Evolutionary conservation across 2,888 invertebrate genomes (phyloP), one percentile per base, ranked within the genome.

Genomic region (Cyclophora punctaria): DNA sequence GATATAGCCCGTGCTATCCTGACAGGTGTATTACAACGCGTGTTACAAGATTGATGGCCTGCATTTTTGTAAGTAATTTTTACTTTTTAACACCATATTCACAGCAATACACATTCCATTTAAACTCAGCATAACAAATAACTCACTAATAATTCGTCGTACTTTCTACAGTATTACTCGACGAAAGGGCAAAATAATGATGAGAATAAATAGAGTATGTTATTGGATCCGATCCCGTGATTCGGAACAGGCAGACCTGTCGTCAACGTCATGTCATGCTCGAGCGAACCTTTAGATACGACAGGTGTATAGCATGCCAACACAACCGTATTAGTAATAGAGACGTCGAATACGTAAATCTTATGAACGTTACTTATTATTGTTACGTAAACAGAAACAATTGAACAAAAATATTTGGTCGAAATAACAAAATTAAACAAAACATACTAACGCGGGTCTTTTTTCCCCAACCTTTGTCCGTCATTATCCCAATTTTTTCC

Each of bases 201-300:
- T 55, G 63, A 62, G 66, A 69, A 71, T 68, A 68, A 70, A 65
- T 67, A 60, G 59, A 37, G 37, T 37, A 37, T 37, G 4, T 37
- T 37, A 67, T 75, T 74, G 75, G 75, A 72, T 75, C 73, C 65
- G 71, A 76, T 52, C 52, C 55, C 59, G 53, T 57, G 57, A 56
- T 63, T 73, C 71, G 72, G 69, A 73, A 74, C 70, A 62, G 60
- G 59, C 52, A 63, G 62, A 64, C 67, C 65, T 60, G 59, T 58
- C 63, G 62, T 67, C 70, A 63, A 66, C 67, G 63, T 63, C 60
- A 56, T 53, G 78, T 71, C 71, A 80, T 67, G 83, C 75, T 77
- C 67, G 69, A 75, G 55, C 73, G 79, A 68, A 48, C 72, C 67
- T 73, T 81, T 81, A 73, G 78, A 70, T 73, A 62, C 76, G 80